These are phyloP conservation scores for Trichosurus vulpecula DNA, from an alignment of 2,797 vertebrate species.

Conservation along the genomic window DNA sequence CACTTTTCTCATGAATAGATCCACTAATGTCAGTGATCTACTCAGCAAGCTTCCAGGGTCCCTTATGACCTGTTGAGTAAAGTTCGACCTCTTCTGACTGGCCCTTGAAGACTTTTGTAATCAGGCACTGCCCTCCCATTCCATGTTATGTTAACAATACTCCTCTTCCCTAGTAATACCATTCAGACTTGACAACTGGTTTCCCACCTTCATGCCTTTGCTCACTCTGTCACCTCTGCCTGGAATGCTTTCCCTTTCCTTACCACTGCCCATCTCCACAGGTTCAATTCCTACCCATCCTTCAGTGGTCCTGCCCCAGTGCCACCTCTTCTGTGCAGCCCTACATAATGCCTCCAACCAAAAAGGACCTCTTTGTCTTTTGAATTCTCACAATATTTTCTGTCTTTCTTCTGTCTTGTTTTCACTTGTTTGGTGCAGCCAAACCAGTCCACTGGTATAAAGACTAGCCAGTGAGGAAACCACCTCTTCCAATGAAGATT, in stretches of 20 bases:
- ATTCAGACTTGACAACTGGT: not conserved
- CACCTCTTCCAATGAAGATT: not conserved
- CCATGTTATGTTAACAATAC: not conserved
- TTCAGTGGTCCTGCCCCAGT: no score
- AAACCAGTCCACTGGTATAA: no score
- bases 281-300: not conserved
- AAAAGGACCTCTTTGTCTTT: not conserved
- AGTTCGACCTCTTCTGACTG: not conserved
- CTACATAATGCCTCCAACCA: not conserved
- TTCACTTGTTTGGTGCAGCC: no score
- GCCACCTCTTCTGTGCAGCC: not conserved
- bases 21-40: not conserved
- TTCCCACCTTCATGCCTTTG: not conserved
- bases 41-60: not conserved
- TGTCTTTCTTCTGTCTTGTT: not conserved
- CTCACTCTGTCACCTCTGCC: not conserved
- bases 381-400: not conserved
- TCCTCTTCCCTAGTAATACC: not conserved
- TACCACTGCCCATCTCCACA: not conserved
- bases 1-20: not conserved
- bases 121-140: not conserved
- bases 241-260: no score
- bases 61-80: not conserved
- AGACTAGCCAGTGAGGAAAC: not conserved
- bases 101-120: not conserved